Percentiles rank a stretch among this genome's conserved stretches.
These are phyloP conservation scores for Mamestra configurata DNA, from an alignment of 1,140 invertebrate genomes.

Conservation along the genomic window DNA sequence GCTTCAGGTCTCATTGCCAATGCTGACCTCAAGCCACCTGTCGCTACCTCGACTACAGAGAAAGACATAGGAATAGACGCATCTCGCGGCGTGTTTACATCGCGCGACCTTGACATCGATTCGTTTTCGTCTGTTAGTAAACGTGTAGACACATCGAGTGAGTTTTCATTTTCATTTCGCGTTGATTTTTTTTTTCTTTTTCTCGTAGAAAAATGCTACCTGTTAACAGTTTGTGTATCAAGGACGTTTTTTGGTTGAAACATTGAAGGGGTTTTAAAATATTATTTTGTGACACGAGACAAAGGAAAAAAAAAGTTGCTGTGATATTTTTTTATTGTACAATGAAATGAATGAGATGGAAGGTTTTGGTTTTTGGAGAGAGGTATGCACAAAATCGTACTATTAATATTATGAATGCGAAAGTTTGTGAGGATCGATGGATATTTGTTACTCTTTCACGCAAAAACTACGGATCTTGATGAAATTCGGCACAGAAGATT, in stretches of 20 bases:
- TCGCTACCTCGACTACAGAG: not conserved
- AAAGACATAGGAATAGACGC: slow-evolving; percentile 49
- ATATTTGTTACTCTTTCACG: too few species aligned
- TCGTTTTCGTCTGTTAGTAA: slow-evolving; percentile 56
- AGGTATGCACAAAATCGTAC: too few species aligned
- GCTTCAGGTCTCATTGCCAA: not conserved
- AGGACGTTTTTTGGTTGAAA: not conserved
- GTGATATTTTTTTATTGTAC: not conserved
- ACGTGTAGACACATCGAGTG: slow-evolving; percentile 27
- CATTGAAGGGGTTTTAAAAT: too few species aligned
- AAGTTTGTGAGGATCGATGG: too few species aligned
- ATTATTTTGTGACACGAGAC: too few species aligned
- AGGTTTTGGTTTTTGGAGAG: too few species aligned
- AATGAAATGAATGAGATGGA: too few species aligned
- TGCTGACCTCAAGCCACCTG: slow-evolving; percentile 35
- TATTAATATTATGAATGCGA: too few species aligned
- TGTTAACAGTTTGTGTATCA: slow-evolving; percentile 18
- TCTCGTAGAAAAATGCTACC: not conserved
- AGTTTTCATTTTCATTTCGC: slow-evolving; percentile 32
- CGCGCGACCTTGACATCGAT: slow-evolving; percentile 65
- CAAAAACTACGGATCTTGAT: too few species aligned
- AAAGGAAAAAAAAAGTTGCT: too few species aligned
- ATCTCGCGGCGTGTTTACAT: slow-evolving; percentile 54
- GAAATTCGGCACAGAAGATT: too few species aligned
- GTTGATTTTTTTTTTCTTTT: slow-evolving; percentile 19